Evolutionary conservation across 2,888 invertebrate species (phyloP), one percentile per base, ranked within the genome.

Genomic region (Drosophila heteroneura): DNA sequence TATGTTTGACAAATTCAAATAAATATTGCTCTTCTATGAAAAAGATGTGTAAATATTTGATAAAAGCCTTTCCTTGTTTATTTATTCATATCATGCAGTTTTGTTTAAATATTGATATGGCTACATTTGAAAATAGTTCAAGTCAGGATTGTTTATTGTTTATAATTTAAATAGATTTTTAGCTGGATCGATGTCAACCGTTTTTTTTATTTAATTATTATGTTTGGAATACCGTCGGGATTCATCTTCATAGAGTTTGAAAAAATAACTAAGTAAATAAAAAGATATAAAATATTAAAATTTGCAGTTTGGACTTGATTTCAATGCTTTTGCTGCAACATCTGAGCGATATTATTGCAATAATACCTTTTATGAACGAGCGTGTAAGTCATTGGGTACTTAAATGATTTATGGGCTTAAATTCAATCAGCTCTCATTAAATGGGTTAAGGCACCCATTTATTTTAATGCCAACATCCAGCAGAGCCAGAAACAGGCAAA

Each of bases 361-460:
- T 32, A 5, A 57, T 57, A 9, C 14, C 44, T 32, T 16, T 58
- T 47, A 19, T 49, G 37, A 22, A 1, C 7, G 16, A 30, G 19
- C 6, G 16, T 35, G 52, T 14, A 63, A 35, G 30, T 47, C 19
- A 30, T 65, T 51, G 47, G 30, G n/a, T 33, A 53, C 51, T 65
- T 62, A 56, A 67, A 57, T 76, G 77, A 77, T 54, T 73, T 77
- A 72, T 71, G 16, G 33, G 35, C 71, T 71, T 67, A 57, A 78
- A 66, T 80, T 73, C 81, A 78, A 73, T 85, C 70, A 70, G 70
- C 54, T 82, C 66, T 69, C 72, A 82, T 75, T 67, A 69, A 65
- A 82, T 65, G 74, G 78, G 79, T 70, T 81, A 78, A 79, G 79
- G 81, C 70, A 74, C 53, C 69, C 74, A 81, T 68, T 79, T 65